Percentiles rank a stretch among this genome's conserved stretches.
Conservation (phyloP, 2,797 vertebrate genomes). For the Margarornis squamiger region DNA sequence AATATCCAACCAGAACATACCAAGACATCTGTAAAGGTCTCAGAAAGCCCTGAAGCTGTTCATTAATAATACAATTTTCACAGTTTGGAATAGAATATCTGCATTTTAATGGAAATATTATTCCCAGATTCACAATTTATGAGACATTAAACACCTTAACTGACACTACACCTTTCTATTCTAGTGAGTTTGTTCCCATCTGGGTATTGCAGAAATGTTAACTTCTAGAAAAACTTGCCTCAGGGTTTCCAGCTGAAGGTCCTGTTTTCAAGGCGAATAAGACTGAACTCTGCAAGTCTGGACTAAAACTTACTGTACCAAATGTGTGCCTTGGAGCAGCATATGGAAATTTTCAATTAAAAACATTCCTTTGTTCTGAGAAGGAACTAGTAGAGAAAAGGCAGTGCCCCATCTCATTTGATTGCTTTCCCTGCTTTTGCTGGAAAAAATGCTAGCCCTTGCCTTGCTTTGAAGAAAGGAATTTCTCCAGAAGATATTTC, state of each 20-base stretch:
- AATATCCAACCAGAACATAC: not conserved
- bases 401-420: not conserved
- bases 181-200: not conserved
- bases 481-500: not conserved
- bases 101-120: not conserved
- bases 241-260: not conserved
- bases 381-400: not conserved
- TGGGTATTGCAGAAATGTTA: not conserved
- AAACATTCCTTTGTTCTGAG: not conserved
- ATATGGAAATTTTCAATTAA: not conserved
- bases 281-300: not conserved
- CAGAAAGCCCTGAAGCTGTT: not conserved
- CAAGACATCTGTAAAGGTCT: not conserved
- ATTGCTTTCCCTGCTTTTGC: not conserved
- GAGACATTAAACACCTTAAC: not conserved
- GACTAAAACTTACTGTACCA: not conserved
- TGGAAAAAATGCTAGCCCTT: not conserved
- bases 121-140: not conserved
- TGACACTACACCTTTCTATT: not conserved
- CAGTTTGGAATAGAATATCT: not conserved
- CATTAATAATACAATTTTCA: not conserved
- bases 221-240: not conserved
- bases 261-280: not conserved
- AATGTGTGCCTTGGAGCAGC: not conserved
- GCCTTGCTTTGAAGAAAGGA: not conserved